Base-by-base conservation (phyloP, 1,140 invertebrate genomes). In the Hylaeus anthracinus region DNA sequence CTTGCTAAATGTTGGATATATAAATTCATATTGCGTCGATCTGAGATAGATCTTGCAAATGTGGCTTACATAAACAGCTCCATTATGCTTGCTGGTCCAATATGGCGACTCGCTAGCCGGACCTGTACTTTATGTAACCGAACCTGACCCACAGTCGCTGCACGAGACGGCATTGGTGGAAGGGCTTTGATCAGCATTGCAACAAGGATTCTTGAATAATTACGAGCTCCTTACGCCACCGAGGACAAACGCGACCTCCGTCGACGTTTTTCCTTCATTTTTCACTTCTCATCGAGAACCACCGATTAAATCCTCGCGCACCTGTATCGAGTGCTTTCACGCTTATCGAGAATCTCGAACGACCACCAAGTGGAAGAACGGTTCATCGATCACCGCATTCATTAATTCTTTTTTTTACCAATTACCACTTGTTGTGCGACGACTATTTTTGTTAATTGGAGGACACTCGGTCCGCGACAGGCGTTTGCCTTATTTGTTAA, bases 61-160 rank as follows among this genome's bases (percentile, higher is more conserved):
- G 1, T 51, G 5, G 10, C 45, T 61, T 55, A 61, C 3, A 45
- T 63, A 80, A 79, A 73, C 55, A 55, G 9, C 3, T 5, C 2
- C 2, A 55, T 66, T 41, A 48, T n/a, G 14, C 15, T 12, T 14
- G 5, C 14, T 65, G 10, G 4, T 10, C 56, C 45, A 66, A 43
- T 41, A 72, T 72, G 67, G n/a, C 53, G 63, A 39, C 60, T 9
- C 1, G 39, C 45, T 43, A 72, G 39, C 8, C 37, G 45, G 5
- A 67, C 72, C 66, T 65, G 67, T 66, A 65, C n/a, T 78, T 82
- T 82, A 82, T 65, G 26, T 78, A 82, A 82, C 48, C 37, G 39
- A 1, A 10, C 4, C 26, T 72, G 70, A 79, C 61, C 60, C 65
- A 78, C 41, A 72, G 45, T 0, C 51, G 6, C 61, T 1, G 9